A percentile compares a stretch with the other conserved stretches of the same genome.
phyloP scores from a whole-genome alignment of 2,113 vertebrate species.

The Bagarius yarrelli region DNA sequence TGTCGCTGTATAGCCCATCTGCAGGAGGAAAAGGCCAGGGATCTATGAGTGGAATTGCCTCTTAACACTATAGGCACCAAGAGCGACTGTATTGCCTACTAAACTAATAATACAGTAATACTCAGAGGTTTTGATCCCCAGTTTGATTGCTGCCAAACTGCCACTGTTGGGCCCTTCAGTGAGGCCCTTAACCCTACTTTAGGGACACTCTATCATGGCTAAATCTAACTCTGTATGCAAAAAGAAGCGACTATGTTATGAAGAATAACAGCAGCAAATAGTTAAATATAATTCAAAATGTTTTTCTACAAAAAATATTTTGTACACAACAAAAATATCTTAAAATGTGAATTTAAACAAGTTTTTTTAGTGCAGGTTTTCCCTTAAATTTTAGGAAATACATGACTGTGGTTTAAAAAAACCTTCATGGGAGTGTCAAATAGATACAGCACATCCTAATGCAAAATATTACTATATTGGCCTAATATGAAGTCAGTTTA shows the following conservation, averaged over 20 bases:
- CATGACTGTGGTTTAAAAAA: too few species aligned
- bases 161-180: background rate
- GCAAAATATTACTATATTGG: background rate
- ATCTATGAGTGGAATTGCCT: background rate
- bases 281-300: background rate
- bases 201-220: background rate
- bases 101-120: background rate
- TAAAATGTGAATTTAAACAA: too few species aligned
- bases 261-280: background rate
- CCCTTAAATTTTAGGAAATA: too few species aligned
- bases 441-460: too few species aligned
- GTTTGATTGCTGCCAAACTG: background rate
- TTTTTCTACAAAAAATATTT: too few species aligned
- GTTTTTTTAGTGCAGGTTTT: too few species aligned
- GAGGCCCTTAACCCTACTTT: background rate
- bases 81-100: background rate
- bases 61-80: background rate
- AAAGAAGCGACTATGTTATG: too few species aligned
- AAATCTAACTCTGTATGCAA: background rate
- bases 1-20: background rate
- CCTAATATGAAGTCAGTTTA: background rate
- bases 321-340: too few species aligned
- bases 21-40: background rate
- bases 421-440: too few species aligned
- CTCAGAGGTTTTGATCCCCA: background rate